Base-by-base conservation (phyloP, 2,113 vertebrate genomes). In the Orthonyx spaldingii region DNA sequence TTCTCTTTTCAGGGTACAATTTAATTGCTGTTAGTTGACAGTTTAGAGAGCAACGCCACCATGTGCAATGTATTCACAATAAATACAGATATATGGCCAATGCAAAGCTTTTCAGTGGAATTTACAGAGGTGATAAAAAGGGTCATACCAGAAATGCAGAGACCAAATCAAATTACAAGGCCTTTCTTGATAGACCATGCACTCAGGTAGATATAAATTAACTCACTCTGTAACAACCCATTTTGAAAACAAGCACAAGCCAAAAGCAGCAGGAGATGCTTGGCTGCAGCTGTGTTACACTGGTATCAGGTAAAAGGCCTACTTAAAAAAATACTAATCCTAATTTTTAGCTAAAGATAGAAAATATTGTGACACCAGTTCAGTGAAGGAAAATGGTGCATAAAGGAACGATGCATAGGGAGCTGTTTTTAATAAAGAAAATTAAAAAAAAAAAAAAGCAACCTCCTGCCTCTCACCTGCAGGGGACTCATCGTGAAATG, bases 311-410 rank as follows among this genome's bases (percentile, higher is more conserved):
- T 91, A 64, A 89, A 94, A 94, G n/a, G 19, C 42, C 63, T 86
- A 90, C 86, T 69, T 95, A 15, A 44, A 69, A 77, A 78, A 68
- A 71, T 24, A 94, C 27, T 81, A n/a, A 81, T 95, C 70, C 66
- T 61, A 42, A 81, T 64, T 95, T 98, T 95, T 91, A 96, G 89
- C 92, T 92, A 89, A 97, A 96, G 87, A 80, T 53, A 74, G 64
- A 80, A 86, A 94, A 93, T 76, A 77, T n/a, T 68, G 59, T 87
- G 82, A 81, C 12, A 85, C 44, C 55, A 93, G 30, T 89, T 91
- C 49, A 93, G 61, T 49, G 65, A 93, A 94, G 26, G 24, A n/a
- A 95, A 89, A 75, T 50, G 49, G 26, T 52, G 65, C 74, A 72
- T 84, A 46, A 37, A 60, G 78, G 16, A 41, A 79, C 83, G 26